Conservation (phyloP, 2,888 invertebrate genomes). For the Acronicta leporina region DNA sequence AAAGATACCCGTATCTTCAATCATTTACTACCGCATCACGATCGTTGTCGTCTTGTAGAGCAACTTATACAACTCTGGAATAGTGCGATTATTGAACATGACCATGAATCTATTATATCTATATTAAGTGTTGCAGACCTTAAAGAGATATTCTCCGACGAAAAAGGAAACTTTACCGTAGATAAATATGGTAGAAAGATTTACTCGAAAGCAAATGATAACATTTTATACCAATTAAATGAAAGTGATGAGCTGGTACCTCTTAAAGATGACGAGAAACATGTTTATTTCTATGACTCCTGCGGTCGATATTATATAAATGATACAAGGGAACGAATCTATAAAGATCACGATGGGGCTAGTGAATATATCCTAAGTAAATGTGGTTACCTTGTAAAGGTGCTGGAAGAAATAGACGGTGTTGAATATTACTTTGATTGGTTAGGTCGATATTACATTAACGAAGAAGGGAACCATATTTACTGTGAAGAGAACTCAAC, state of each 20-base stretch:
- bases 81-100: conserved; percentile 37
- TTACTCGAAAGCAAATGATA: conserved; percentile 47
- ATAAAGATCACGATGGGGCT: conserved; percentile 54
- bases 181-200: conserved; percentile 64
- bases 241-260: conserved; percentile 55
- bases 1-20: conserved; percentile 57
- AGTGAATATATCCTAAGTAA: conserved; percentile 59
- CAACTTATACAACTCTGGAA: conserved; percentile 60
- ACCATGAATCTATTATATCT: conserved; percentile 59
- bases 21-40: conserved; percentile 59
- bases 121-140: conserved; percentile 59
- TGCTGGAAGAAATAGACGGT: conserved; percentile 53
- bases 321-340: conserved; percentile 47
- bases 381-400: conserved; percentile 54
- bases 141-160: conserved; percentile 59
- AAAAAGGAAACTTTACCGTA: conserved; percentile 55
- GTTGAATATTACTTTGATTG: conserved; percentile 59
- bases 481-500: conserved; percentile 53
- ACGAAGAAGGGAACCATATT: conserved; percentile 48
- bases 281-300: conserved; percentile 64
- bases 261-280: conserved; percentile 56
- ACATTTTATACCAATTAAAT: conserved; percentile 58
- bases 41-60: conserved; percentile 62
- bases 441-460: conserved; percentile 60
- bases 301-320: conserved; percentile 64